Evolutionary conservation across 1,140 invertebrate species (phyloP).

Genomic region (Drosophila sproati): DNA sequence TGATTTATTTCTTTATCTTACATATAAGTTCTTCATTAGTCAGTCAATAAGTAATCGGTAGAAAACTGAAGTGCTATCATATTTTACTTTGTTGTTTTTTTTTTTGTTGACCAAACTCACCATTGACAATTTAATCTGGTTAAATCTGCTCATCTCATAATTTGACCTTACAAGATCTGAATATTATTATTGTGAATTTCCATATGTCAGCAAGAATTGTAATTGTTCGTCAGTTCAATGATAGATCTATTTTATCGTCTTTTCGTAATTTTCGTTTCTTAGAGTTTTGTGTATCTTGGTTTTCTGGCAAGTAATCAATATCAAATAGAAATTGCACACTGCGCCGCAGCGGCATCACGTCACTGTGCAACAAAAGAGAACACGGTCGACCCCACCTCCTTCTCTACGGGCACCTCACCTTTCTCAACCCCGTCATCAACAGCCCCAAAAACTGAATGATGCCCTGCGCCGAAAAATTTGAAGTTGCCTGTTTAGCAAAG

Average conservation of each 20-base stretch:
- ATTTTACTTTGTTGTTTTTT: no score
- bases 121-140: no score
- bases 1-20: no score
- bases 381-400: conserved; percentile 20
- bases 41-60: no score
- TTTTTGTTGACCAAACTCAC: no score
- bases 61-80: no score
- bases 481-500: neutral
- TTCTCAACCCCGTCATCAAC: neutral
- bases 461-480: conserved; percentile 11
- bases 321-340: conserved; percentile 69
- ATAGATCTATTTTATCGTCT: neutral
- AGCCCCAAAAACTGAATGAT: conserved; percentile 7
- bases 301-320: conserved; percentile 78
- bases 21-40: no score
- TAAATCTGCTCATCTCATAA: no score
- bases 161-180: no score
- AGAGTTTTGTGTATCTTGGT: conserved; percentile 60
- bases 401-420: neutral
- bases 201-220: neutral
- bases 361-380: conserved; percentile 70
- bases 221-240: neutral
- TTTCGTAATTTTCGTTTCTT: neutral
- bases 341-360: conserved; percentile 69
- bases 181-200: no score